Evolutionary conservation across 2,113 vertebrate species (phyloP).

Genomic region (Girardinichthys multiradiatus): DNA sequence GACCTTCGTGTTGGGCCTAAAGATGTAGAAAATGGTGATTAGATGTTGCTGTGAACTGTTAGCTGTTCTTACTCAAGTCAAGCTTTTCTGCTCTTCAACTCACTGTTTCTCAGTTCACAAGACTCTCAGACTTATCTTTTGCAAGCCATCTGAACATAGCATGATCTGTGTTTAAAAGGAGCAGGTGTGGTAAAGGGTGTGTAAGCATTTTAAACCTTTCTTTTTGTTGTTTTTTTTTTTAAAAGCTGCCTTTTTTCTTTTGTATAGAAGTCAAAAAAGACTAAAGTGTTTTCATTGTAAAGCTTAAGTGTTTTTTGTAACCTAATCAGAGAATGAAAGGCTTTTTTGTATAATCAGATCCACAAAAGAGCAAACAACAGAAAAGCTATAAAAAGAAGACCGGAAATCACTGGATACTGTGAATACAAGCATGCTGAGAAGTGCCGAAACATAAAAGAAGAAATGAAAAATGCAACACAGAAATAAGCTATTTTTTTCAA

Average conservation of each 20-base stretch:
- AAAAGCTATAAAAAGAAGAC: neutral
- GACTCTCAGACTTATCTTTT: neutral
- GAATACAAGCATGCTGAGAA: neutral
- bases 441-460: neutral
- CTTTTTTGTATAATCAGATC: too few relatives aligned
- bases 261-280: neutral
- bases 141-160: neutral
- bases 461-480: neutral
- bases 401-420: neutral
- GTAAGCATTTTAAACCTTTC: neutral
- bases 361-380: too few relatives aligned
- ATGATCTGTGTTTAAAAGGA: neutral
- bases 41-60: neutral
- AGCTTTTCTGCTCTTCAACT: neutral
- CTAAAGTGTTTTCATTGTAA: too few relatives aligned
- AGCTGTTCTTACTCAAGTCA: neutral
- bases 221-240: neutral
- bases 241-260: neutral
- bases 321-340: too few relatives aligned
- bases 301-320: too few relatives aligned
- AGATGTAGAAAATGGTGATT: neutral
- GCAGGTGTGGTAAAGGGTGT: neutral
- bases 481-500: neutral
- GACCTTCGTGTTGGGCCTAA: constrained; percentile 78
- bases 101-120: neutral